Conservation (phyloP, 2,113 vertebrate species). For the Coracopsis vasa region DNA sequence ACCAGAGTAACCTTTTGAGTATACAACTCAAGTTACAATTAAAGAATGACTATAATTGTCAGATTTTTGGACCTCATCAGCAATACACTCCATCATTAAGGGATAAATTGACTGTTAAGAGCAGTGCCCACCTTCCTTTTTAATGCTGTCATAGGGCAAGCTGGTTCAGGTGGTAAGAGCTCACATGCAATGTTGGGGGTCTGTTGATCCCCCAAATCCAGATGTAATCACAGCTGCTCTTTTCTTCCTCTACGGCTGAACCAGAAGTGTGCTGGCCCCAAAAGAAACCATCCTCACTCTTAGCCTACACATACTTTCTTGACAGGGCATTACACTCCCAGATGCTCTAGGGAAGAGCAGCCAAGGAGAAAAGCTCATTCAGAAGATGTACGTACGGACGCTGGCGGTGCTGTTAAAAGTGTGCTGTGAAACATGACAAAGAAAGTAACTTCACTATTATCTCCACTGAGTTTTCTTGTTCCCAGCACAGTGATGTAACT, state of each 20-base stretch:
- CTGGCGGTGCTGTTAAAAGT: not conserved
- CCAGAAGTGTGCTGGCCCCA: not conserved
- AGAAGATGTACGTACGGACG: not conserved
- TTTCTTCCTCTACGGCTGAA: not conserved
- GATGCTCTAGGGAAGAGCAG: not conserved
- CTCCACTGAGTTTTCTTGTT: not conserved
- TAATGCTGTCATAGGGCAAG: not conserved
- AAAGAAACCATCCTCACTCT: not conserved
- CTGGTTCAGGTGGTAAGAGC: not conserved
- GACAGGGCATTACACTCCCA: not conserved
- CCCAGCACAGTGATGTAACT: not conserved
- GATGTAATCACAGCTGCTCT: not conserved
- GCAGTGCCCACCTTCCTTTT: not conserved
- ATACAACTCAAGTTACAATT: not conserved
- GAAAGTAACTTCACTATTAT: not conserved
- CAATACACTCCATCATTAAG: not conserved
- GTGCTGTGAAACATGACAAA: not conserved
- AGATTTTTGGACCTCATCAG: not conserved
- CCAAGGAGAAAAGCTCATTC: not conserved
- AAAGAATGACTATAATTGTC: slow-evolving; percentile 18
- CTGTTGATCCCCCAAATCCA: not conserved
- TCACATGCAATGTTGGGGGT: not conserved
- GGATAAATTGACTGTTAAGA: not conserved
- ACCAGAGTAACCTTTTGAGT: slow-evolving; percentile 1
- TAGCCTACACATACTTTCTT: not conserved